phyloP scores from a whole-genome alignment of 2,797 vertebrate genomes.

The Stomatorhinus walkeri region DNA sequence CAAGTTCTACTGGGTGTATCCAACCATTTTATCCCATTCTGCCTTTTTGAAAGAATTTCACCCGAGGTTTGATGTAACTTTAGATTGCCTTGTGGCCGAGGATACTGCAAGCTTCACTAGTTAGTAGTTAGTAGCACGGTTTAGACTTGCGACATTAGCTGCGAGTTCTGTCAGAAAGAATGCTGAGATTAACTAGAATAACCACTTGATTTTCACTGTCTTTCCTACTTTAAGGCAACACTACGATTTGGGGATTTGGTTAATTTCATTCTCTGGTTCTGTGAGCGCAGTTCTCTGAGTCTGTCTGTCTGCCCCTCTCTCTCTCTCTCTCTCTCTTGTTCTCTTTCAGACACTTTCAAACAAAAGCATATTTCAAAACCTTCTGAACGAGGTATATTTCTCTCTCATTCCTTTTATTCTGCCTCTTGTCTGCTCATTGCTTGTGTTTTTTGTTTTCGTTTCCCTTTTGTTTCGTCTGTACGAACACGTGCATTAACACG shows the following conservation, averaged over 20 bases:
- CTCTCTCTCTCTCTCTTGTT: conserved; percentile 59
- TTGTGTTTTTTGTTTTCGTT: conserved; percentile 5
- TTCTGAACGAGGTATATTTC: conserved; percentile 71
- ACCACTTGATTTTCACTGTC: not conserved
- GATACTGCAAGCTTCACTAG: not conserved
- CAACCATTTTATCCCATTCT: not conserved
- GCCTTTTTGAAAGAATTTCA: not conserved
- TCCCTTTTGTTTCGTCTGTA: not conserved
- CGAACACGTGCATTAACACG: conserved; percentile 7
- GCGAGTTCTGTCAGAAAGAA: not conserved
- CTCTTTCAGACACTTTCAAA: conserved; percentile 79
- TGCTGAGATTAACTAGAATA: not conserved
- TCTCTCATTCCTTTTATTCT: conserved; percentile 43
- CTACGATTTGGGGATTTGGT: not conserved
- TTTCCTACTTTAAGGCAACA: not conserved
- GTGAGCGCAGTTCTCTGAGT: conserved; percentile 24
- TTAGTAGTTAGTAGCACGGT: not conserved
- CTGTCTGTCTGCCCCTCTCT: conserved; percentile 32
- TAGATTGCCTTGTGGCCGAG: not conserved
- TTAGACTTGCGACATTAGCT: not conserved
- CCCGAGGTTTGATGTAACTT: not conserved
- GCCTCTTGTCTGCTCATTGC: conserved; percentile 51
- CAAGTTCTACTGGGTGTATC: not conserved
- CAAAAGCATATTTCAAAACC: conserved; percentile 78
- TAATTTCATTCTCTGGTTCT: conserved; percentile 18